Percentiles rank a stretch among this genome's conserved stretches.
phyloP scores from a whole-genome alignment of 2,888 invertebrate genomes.

The Lepidocyrtoides sp. region DNA sequence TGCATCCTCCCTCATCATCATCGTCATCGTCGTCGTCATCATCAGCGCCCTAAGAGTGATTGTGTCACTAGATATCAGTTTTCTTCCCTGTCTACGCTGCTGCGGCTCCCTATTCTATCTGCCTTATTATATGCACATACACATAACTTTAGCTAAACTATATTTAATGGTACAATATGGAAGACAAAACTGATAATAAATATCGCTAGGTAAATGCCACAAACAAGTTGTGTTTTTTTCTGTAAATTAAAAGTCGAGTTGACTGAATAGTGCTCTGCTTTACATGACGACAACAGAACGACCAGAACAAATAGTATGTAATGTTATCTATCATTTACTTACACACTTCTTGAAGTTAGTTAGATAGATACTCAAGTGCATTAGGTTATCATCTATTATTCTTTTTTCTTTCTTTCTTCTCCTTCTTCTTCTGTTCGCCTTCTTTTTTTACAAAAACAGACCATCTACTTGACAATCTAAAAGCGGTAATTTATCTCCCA shows the following conservation, averaged over 20 bases:
- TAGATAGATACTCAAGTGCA: conserved; percentile 61
- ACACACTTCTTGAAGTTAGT: conserved; percentile 16
- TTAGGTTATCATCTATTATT: conserved; percentile 64
- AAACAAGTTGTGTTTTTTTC: conserved; percentile 38
- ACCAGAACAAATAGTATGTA: too few species aligned
- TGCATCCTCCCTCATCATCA: conserved; percentile 72
- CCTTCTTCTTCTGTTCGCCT: conserved; percentile 1
- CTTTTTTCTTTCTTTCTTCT: background rate
- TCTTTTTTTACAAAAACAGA: conserved; percentile 42
- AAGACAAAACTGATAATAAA: conserved; percentile 67
- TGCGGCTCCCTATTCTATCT: background rate
- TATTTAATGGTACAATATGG: conserved; percentile 74
- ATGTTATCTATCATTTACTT: conserved; percentile 17
- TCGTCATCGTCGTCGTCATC: background rate
- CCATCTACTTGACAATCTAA: conserved; percentile 10
- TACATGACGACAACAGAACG: conserved; percentile 34
- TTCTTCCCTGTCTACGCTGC: conserved; percentile 13
- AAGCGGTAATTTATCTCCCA: conserved; percentile 50
- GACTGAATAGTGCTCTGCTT: conserved; percentile 25
- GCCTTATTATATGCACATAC: background rate
- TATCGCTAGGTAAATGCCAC: conserved; percentile 58
- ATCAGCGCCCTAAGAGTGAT: conserved; percentile 23
- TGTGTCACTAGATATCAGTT: conserved; percentile 72
- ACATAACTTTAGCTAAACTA: conserved; percentile 26
- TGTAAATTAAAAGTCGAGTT: conserved; percentile 50